These are phyloP conservation scores for Temnopleurus reevesii DNA, from an alignment of 53 echinoderm and acorn worm genomes.

Conservation along the genomic window DNA sequence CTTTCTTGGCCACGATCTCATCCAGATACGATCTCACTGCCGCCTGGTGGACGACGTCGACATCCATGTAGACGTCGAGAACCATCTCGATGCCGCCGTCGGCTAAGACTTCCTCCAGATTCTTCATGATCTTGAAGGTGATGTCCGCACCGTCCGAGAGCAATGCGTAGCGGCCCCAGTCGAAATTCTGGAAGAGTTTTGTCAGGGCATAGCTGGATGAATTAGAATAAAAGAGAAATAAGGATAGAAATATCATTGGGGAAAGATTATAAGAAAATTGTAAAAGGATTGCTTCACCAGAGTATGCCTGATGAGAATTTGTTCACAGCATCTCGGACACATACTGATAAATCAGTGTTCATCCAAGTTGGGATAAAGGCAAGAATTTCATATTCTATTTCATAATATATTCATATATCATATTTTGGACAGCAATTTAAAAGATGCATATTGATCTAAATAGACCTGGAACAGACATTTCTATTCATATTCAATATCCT, in stretches of 20 bases:
- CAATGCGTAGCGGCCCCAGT: slow-evolving; percentile 74
- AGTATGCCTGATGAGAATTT: too few relatives aligned
- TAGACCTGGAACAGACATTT: too few relatives aligned
- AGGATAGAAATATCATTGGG: neutral
- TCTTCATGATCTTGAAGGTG: slow-evolving; percentile 41
- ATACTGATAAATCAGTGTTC: too few relatives aligned
- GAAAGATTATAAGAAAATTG: too few relatives aligned
- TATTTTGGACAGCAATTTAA: too few relatives aligned
- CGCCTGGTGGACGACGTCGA: neutral
- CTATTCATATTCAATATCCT: too few relatives aligned
- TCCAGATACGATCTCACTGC: slow-evolving; percentile 61
- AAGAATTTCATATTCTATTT: too few relatives aligned
- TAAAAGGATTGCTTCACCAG: too few relatives aligned
- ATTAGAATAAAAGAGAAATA: neutral
- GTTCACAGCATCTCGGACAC: too few relatives aligned
- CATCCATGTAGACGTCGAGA: neutral
- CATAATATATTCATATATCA: too few relatives aligned
- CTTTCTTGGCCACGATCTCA: slow-evolving; percentile 69
- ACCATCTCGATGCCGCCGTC: slow-evolving; percentile 60
- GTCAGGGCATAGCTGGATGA: slow-evolving; percentile 64
- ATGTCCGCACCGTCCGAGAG: slow-evolving; percentile 59
- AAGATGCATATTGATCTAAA: too few relatives aligned
- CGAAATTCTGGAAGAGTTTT: slow-evolving; percentile 70
- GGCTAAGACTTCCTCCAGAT: slow-evolving; percentile 59
- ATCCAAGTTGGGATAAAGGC: too few relatives aligned